Base-by-base conservation (phyloP, 2,113 vertebrate genomes). In the Cacatua alba region DNA sequence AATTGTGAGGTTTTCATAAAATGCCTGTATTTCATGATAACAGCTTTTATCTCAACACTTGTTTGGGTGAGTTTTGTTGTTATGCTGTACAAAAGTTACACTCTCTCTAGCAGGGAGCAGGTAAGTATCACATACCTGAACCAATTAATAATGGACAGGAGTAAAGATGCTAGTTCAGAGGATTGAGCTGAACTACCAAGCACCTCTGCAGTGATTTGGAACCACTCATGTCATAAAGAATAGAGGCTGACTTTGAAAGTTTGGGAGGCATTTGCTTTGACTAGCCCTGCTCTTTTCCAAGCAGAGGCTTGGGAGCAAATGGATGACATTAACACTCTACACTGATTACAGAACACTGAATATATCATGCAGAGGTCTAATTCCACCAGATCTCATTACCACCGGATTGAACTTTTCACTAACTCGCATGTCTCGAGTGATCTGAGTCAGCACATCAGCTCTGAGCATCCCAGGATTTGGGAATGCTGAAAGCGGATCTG, bases 361-460 rank as follows among this genome's bases (percentile, higher is more conserved):
- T 96, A 95, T 95, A 94, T 96, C 93, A 85, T 69, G 65, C 12
- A 31, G 57, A 57, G 77, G 74, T 91, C 67, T 91, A 93, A 93
- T 92, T 95, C 86, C 59, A 95, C 88, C 70, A 91, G 89, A 95
- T 92, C 81, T 92, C 83, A 80, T 96, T 96, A 96, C 91, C 74
- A 57, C 41, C 1, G 9, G 77, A 72, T 87, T 94, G 94, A 92
- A 92, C 91, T 86, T 91, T 86, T 93, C 78, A 41, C 84, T 96
- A 53, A 82, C 65, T 94, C 80, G 13, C 70, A 74, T 79, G 67
- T 89, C 94, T 96, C 95, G 0, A 97, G 63, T 95, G 94, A 82
- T 87, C 95, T 95, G 96, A 95, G 92, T 97, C 96, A 94, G 96
- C 96, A 94, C 44, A 86, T 88, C 69, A 79, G 49, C 63, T 89